phyloP scores from a whole-genome alignment of 2,888 invertebrate species.

The Sipunculus nudus region DNA sequence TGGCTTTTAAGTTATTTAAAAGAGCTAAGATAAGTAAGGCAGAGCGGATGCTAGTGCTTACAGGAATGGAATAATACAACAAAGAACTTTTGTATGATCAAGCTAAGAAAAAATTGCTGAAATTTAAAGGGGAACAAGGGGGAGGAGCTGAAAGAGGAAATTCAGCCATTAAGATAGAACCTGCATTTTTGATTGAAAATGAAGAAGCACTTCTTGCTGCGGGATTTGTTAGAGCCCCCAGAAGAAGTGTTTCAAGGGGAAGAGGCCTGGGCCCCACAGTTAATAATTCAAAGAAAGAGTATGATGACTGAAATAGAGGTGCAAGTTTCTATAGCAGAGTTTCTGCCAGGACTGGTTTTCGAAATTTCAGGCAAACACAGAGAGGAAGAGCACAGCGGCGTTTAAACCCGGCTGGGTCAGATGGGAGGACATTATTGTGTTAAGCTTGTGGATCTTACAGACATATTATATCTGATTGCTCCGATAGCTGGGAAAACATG shows the following conservation, averaged over 20 bases:
- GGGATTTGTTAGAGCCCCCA: no score
- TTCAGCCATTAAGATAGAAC: neutral
- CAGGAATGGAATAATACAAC: constrained; percentile 36
- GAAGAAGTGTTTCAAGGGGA: no score
- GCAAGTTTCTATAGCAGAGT: no score
- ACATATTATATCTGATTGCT: constrained; percentile 27
- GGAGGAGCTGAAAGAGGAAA: neutral
- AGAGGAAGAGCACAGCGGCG: no score
- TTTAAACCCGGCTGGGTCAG: constrained; percentile 5
- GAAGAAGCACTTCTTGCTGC: no score
- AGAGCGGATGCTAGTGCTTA: neutral
- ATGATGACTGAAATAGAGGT: no score
- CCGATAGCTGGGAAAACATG: constrained; percentile 34
- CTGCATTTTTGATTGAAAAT: neutral
- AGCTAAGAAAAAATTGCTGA: constrained; percentile 25
- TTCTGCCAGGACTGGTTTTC: no score
- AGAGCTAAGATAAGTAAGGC: neutral
- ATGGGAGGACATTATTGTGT: constrained; percentile 26
- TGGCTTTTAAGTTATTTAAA: neutral
- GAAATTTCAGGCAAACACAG: no score
- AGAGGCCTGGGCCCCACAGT: no score
- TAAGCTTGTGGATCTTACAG: constrained; percentile 29
- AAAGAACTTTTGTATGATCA: constrained; percentile 35
- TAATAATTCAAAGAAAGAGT: no score
- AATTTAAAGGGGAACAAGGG: neutral